phyloP scores from a whole-genome alignment of 2,113 vertebrate species.

The Rhineura floridana region DNA sequence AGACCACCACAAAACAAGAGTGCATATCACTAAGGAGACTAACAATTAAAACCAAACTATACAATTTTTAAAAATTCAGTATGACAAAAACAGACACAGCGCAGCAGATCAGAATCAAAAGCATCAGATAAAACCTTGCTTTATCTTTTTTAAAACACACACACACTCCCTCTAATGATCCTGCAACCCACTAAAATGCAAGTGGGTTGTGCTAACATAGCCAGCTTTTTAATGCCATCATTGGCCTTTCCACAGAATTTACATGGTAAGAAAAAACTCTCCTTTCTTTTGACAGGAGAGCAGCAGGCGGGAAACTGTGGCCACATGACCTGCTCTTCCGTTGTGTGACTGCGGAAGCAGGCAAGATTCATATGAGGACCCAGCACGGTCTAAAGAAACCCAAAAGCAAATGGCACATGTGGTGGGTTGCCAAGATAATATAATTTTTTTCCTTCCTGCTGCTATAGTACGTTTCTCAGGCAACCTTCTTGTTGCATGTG shows the following conservation, averaged over 20 bases:
- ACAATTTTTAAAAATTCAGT: too few species aligned
- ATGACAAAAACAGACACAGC: too few species aligned
- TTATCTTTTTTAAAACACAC: background rate
- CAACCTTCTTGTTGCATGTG: background rate
- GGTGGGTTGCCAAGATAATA: background rate
- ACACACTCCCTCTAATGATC: background rate
- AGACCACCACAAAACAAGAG: too few species aligned
- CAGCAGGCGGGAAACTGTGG: background rate
- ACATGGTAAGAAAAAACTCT: too few species aligned
- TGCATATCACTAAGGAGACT: too few species aligned
- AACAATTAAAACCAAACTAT: too few species aligned
- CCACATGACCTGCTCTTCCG: background rate
- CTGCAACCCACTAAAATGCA: background rate
- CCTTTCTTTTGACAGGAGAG: background rate
- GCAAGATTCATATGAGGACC: background rate
- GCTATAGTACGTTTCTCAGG: background rate
- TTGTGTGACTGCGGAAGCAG: background rate
- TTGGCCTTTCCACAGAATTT: background rate
- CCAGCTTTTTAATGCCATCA: too few species aligned
- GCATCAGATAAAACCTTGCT: too few species aligned
- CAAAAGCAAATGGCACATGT: background rate
- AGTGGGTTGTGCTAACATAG: background rate
- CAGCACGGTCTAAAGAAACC: background rate
- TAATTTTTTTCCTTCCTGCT: background rate
- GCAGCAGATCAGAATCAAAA: too few species aligned